phyloP scores from a whole-genome alignment of 2,888 invertebrate genomes.

The Ephialtes manifestator region DNA sequence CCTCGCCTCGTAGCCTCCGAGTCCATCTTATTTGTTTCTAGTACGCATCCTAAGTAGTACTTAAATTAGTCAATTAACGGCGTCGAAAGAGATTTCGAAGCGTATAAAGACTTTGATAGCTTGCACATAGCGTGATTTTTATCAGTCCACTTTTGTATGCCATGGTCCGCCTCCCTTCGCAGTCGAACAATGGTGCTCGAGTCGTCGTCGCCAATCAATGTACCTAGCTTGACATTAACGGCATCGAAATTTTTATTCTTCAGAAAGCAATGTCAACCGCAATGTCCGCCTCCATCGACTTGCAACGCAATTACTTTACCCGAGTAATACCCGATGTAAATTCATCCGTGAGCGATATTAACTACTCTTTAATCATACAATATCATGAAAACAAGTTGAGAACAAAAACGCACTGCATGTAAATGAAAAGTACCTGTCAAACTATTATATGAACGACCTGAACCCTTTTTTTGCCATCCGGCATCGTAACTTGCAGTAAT shows the following conservation, averaged over 20 bases:
- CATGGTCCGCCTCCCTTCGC: conserved; percentile 42
- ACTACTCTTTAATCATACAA: too few species aligned
- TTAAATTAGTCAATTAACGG: conserved; percentile 48
- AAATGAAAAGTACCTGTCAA: too few species aligned
- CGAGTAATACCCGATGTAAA: too few species aligned
- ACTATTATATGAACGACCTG: too few species aligned
- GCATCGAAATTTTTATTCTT: conserved; percentile 36
- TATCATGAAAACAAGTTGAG: too few species aligned
- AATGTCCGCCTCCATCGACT: conserved; percentile 68
- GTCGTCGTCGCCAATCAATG: conserved; percentile 70
- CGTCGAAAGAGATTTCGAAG: conserved; percentile 21
- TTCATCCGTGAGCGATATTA: too few species aligned
- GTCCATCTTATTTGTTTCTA: conserved; percentile 48
- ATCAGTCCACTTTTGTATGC: conserved; percentile 56
- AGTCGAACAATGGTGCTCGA: conserved; percentile 64
- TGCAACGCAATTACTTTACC: too few species aligned
- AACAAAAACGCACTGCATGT: too few species aligned
- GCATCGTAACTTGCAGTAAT: too few species aligned
- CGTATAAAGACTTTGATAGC: conserved; percentile 38
- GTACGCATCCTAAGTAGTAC: conserved; percentile 40
- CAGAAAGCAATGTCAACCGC: conserved; percentile 55
- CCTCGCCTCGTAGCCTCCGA: conserved; percentile 18
- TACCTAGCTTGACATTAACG: conserved; percentile 46
- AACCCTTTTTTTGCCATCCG: too few species aligned
- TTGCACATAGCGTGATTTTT: conserved; percentile 56